Evolutionary conservation across 1,140 invertebrate species (phyloP), one percentile per base, ranked within the genome.

Genomic region (Drosophila pseudoananassae): DNA sequence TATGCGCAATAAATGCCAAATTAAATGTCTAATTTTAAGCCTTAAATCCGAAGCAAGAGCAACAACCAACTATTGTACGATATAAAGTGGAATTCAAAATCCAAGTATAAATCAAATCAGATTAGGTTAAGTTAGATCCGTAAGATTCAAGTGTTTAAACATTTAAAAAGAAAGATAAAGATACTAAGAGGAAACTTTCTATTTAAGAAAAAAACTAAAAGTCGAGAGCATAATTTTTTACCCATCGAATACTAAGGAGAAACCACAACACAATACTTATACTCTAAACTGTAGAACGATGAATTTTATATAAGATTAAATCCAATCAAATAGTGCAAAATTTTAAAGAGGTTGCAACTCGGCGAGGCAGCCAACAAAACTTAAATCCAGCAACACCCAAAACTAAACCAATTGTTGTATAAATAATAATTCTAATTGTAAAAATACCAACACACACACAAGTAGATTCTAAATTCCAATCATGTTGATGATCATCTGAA

Each of bases 1-100:
- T 71, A 78, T 82, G 78, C 82, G 82, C 82, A 88, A 88, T 85
- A 85, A 76, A 85, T 85, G 82, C 82, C 82, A 85, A 85, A 85
- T 88, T 88, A 80, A 87, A 75, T 85, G 78, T 85, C 74, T 85
- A 88, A 57, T 71, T 85, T 77, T 85, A 85, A 85, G 82, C 78
- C 68, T 78, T 8, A 56, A 71, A 84, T 61, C 76, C 79, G 55
- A 56, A 76, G 65, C 66, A 69, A 76, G 65, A 84, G 64, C 76
- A 83, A 66, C 25, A 6, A 20, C 20, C 59, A 61, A 76, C 60
- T 76, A 75, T 64, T 72, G 56, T 78, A 82, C 65, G 59, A 85
- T 82, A 74, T 74, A 79, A 53, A 78, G 59, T 15, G 66, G 55
- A 85, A 80, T 20, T 69, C 2, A 58, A 80, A 78, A 74, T 85